phyloP scores from a whole-genome alignment of 2,888 invertebrate genomes.

The Poecilobothrus nobilitatus region DNA sequence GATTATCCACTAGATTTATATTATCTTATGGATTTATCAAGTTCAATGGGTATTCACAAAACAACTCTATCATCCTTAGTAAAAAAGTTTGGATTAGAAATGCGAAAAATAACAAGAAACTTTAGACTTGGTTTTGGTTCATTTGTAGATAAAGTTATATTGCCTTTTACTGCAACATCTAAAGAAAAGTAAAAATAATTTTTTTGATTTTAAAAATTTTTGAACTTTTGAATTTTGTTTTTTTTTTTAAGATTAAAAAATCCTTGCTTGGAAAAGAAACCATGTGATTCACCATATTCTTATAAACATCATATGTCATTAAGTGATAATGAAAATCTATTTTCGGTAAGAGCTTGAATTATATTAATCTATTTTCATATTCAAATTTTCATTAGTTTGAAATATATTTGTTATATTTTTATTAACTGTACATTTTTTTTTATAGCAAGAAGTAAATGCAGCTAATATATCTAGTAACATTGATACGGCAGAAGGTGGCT shows the following conservation, averaged over 20 bases:
- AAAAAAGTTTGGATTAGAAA: conserved; percentile 62
- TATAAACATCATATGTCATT: not conserved
- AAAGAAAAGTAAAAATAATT: conserved; percentile 66
- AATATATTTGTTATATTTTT: too few species aligned
- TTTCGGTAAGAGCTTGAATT: not conserved
- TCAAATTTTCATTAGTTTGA: too few species aligned
- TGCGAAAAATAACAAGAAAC: conserved; percentile 79
- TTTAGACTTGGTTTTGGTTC: conserved; percentile 82
- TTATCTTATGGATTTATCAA: conserved; percentile 93
- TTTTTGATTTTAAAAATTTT: too few species aligned
- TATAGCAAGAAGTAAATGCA: conserved; percentile 35
- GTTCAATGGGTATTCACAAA: conserved; percentile 94
- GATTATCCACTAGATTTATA: conserved; percentile 95
- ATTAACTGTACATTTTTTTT: too few species aligned
- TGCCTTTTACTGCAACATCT: conserved; percentile 63
- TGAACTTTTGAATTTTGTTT: too few species aligned
- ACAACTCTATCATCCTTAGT: conserved; percentile 76
- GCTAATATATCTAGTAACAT: conserved; percentile 49
- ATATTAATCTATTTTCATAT: too few species aligned
- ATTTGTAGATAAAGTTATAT: conserved; percentile 77
- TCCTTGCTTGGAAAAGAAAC: not conserved
- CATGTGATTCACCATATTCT: not conserved
- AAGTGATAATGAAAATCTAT: not conserved
- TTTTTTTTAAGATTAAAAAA: not conserved
- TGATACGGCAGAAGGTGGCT: conserved; percentile 50